Base-by-base conservation (phyloP, 2,113 vertebrate genomes). In the Lepus europaeus region DNA sequence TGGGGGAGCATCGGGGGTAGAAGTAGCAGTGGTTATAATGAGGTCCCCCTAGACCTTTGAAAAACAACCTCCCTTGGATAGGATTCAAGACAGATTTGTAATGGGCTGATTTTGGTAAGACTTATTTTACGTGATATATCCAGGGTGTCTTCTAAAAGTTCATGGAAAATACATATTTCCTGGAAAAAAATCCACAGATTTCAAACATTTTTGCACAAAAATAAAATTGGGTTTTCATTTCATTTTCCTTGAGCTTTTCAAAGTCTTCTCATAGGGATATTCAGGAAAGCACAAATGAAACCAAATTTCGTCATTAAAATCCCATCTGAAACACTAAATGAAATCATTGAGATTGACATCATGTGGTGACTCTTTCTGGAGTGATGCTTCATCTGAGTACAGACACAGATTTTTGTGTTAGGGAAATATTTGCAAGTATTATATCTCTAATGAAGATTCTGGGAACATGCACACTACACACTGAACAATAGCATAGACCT, bases 21-120 rank as follows among this genome's bases (percentile, higher is more conserved):
- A 74, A 81, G 51, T 51, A 64, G 39, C 23, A 17, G 39, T 49
- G 68, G 68, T 69, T 91, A 72, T 93, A 91, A 96, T 90, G 91
- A 97, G 80, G 53, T 96, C 94, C 79, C 89, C 53, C 87, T 85
- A 66, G 93, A 22, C 91, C 89, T 96, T 84, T 95, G 89, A 93
- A 96, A 96, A 85, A 64, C 78, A 89, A 73, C 63, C 51, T 91
- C 9, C 80, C 76, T 93, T 94, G 91, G 84, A 87, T 81, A 81
- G 51, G n/a, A 78, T 80, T 95, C 91, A 91, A 95, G 79, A 68
- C 49, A 87, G 89, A 81, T 74, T 95, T 96, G 90, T 51, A 59
- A 10, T 80, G 39, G 23, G 84, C 29, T 45, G 64, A 69, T 29
- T 49, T 78, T 87, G 91, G 83, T 76, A 91, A 69, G 89, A 84